A percentile compares a stretch with the other conserved stretches of the same genome.
phyloP scores from a whole-genome alignment of 2,888 invertebrate genomes.

The Autographa gamma region DNA sequence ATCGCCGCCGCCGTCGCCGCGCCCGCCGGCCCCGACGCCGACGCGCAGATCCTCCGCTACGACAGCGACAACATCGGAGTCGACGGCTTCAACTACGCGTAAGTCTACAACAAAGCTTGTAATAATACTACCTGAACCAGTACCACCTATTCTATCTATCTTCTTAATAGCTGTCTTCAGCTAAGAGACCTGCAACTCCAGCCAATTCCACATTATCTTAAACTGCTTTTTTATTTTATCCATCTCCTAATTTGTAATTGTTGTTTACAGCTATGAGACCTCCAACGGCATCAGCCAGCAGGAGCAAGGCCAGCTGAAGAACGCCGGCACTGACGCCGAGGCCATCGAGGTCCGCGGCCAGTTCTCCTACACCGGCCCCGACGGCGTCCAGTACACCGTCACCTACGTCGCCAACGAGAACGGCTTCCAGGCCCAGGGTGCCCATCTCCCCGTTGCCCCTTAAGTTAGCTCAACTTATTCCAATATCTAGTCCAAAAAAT shows the following conservation, averaged over 20 bases:
- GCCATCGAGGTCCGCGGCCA: constrained; percentile 71
- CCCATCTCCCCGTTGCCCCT: constrained; percentile 70
- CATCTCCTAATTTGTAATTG: background rate
- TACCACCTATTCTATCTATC: no score
- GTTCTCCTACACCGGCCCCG: constrained; percentile 78
- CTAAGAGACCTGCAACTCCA: constrained; percentile 73
- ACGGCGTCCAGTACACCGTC: constrained; percentile 83
- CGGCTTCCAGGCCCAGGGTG: constrained; percentile 86
- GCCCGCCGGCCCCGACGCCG: constrained; percentile 68
- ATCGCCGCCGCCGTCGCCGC: constrained; percentile 74
- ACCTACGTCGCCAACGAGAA: constrained; percentile 86
- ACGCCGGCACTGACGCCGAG: constrained; percentile 74
- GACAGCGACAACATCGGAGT: constrained; percentile 74
- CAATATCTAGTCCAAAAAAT: constrained; percentile 78
- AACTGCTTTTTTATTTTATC: no score
- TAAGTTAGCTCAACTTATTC: constrained; percentile 56
- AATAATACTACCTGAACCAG: background rate
- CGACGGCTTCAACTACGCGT: constrained; percentile 73
- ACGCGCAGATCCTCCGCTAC: constrained; percentile 64
- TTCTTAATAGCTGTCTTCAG: constrained; percentile 57
- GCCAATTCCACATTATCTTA: no score
- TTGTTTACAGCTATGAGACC: constrained; percentile 69
- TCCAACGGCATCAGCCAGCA: constrained; percentile 70
- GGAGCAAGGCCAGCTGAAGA: constrained; percentile 66
- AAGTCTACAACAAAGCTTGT: constrained; percentile 55